phyloP scores from a whole-genome alignment of 1,140 invertebrate species.

The Marisa cornuarietis region DNA sequence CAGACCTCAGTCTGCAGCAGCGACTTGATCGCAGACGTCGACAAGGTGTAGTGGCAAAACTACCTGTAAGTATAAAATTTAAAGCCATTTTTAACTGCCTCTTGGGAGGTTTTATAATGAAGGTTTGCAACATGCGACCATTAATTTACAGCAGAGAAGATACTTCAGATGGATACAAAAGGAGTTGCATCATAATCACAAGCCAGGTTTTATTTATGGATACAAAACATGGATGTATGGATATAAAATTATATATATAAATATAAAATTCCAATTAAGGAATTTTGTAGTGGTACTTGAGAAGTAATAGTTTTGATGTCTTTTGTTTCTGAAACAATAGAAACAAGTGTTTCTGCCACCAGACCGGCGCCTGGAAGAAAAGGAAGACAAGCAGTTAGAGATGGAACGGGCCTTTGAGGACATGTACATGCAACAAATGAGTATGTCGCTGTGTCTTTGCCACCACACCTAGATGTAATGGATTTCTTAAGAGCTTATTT shows the following conservation, averaged over 20 bases:
- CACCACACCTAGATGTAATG: neutral
- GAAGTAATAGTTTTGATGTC: neutral
- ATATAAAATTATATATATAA: no score
- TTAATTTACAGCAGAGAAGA: no score
- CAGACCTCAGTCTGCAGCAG: constrained; percentile 63
- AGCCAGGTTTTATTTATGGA: no score
- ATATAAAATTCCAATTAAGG: no score
- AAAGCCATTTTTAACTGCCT: neutral
- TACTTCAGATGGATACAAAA: no score
- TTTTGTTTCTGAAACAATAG: constrained; percentile 24
- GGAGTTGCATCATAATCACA: no score
- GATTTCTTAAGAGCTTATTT: neutral
- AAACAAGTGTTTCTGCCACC: constrained; percentile 64
- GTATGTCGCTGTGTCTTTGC: constrained; percentile 33
- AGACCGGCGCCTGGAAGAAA: constrained; percentile 53
- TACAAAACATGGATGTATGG: no score
- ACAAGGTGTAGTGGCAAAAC: constrained; percentile 54
- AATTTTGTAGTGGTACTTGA: neutral
- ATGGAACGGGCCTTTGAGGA: constrained; percentile 63
- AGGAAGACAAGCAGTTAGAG: constrained; percentile 54
- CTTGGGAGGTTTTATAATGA: no score
- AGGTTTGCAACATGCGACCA: no score
- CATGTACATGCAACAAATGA: constrained; percentile 54
- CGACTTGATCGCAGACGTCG: constrained; percentile 56
- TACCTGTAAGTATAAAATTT: constrained; percentile 55